Base-by-base conservation (phyloP, 2,797 vertebrate genomes). In the Xenopus petersii region DNA sequence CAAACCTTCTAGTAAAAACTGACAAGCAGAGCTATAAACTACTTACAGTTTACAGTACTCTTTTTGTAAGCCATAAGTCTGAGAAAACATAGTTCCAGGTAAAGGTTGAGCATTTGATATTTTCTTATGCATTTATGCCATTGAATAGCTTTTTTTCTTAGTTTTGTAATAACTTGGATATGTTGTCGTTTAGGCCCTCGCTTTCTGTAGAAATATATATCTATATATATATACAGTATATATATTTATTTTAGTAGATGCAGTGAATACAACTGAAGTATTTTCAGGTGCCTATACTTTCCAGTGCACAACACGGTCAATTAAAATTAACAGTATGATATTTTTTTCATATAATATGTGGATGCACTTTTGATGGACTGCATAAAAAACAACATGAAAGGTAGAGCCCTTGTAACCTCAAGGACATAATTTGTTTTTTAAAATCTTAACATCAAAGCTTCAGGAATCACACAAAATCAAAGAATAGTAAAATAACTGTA, bases 301-400 rank as follows among this genome's bases (percentile, higher is more conserved):
- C 56, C 36, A 79, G 80, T 54, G 2, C 26, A 75, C 26, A 70
- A 2, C 48, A 12, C 4, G 15, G 15, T 63, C 12, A 54, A 16
- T 54, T 4, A 11, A 79, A 80, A 79, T 51, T 0, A 17, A 17
- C 11, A 67, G 12, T 5, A 0, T 1, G 58, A 6, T n/a, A 1
- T 1, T 69, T 56, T 26, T 74, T 73, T 70, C 64, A 13, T 64
- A 56, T 30, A 51, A 66, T 15, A 67, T 24, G 8, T 61, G 30
- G 56, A 68, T 64, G 12, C 48, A 33, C 24, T 12, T 36, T 13
- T 56, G n/a, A 67, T 73, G 33, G 70, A 16, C 33, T 63, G 48
- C 64, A n/a, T n/a, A 21, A 68, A 77, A 51, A 51, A 12, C 15
- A 55, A 58, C n/a, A 61, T 64, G n/a, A 77, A 72, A 72, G 42